These are phyloP conservation scores for Morus bassanus DNA, from an alignment of 2,797 vertebrate genomes.

Conservation along the genomic window DNA sequence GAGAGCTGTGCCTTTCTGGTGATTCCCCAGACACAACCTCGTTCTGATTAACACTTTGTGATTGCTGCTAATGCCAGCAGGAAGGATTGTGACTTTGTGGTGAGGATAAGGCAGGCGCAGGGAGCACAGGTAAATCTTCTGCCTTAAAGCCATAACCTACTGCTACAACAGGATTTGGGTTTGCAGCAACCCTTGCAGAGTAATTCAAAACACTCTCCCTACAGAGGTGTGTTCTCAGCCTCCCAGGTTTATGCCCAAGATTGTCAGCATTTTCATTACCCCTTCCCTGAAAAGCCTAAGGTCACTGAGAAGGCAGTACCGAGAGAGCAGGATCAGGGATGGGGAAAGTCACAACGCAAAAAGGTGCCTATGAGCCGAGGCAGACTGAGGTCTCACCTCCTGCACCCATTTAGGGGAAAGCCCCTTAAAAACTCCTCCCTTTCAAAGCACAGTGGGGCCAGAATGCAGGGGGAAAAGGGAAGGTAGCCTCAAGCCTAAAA, in stretches of 20 bases:
- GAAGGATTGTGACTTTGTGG: neutral
- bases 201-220: neutral
- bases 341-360: neutral
- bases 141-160: neutral
- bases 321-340: neutral
- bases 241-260: neutral
- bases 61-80: neutral
- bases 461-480: neutral
- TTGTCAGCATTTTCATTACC: neutral
- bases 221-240: neutral
- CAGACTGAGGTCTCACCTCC: neutral
- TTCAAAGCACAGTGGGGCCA: neutral
- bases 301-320: neutral
- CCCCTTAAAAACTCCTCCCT: neutral
- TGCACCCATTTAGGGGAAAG: neutral
- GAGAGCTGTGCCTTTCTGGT: neutral
- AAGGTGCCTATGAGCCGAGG: rapidly evolving
- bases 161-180: neutral
- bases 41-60: rapidly evolving
- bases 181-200: neutral
- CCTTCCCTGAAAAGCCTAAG: neutral
- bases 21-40: neutral
- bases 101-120: neutral
- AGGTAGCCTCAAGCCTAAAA: neutral
- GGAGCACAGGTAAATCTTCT: neutral